A percentile compares a stretch with the other conserved stretches of the same genome.
Evolutionary conservation across 2,888 invertebrate species (phyloP).

Genomic region (Phortica okadai): DNA sequence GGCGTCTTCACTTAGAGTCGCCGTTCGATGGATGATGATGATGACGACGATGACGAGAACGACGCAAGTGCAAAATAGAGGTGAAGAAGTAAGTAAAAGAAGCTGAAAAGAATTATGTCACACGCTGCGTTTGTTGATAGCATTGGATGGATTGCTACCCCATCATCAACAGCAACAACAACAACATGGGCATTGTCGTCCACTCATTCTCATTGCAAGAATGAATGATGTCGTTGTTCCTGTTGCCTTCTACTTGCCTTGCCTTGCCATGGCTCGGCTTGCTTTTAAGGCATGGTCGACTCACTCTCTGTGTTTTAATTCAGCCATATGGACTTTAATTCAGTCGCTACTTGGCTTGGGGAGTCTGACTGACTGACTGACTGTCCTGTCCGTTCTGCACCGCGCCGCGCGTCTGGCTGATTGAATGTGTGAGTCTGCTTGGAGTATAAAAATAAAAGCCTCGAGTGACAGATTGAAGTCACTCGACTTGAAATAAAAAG

Average conservation of each 20-base stretch:
- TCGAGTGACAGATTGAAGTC: conserved; percentile 75
- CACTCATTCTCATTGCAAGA: neutral
- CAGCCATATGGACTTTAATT: conserved; percentile 76
- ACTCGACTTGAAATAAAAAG: conserved; percentile 75
- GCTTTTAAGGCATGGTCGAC: neutral
- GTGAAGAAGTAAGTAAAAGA: neutral
- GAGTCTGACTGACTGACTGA: conserved; percentile 40
- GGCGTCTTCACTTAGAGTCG: neutral
- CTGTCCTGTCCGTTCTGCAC: conserved; percentile 22
- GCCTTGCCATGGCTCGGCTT: too few species aligned
- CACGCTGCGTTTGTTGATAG: conserved; percentile 44
- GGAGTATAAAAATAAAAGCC: conserved; percentile 30
- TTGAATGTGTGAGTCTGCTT: neutral
- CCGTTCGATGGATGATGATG: neutral
- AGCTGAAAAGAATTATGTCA: conserved; percentile 61
- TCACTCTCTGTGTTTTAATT: conserved; percentile 68
- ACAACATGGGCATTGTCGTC: neutral
- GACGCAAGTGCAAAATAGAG: too few species aligned
- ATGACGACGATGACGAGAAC: too few species aligned
- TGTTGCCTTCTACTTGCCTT: too few species aligned
- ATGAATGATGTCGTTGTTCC: neutral
- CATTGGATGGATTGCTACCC: neutral
- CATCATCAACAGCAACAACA: neutral
- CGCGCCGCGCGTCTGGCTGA: conserved; percentile 34
- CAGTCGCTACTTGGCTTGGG: conserved; percentile 45